Evolutionary conservation across 2,888 invertebrate genomes (phyloP), one percentile per base, ranked within the genome.

Genomic region (Lasioglossum lativentre): DNA sequence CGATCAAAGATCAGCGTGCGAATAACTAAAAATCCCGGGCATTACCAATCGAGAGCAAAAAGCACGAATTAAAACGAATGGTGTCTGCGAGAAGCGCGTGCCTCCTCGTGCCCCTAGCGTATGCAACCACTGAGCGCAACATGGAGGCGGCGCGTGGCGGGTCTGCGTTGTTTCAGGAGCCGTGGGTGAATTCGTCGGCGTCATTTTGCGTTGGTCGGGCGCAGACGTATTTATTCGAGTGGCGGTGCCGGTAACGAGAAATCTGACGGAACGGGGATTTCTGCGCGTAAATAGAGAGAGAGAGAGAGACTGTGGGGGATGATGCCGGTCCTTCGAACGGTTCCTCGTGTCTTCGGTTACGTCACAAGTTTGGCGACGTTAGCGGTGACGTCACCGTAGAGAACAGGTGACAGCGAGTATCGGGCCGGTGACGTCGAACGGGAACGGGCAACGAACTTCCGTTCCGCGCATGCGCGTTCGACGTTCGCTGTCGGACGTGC

Each of bases 391-490:
- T 91, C 90, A 91, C 40, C 16, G 77, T 30, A 72, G 82, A 77
- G n/a, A 91, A 91, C 91, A 91, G 91, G 89, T 91, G 91, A 91
- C 89, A 90, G 80, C 71, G 78, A 78, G 86, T 89, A 89, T 85
- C 34, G 78, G 82, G 72, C 40, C 40, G 38, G 75, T 91, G 91
- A 91, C 91, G 91, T 91, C 90, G 87, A 79, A 77, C 52, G 81
- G 34, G 81, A 83, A 83, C 90, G 90, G 91, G 73, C 90, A 90
- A 90, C 90, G 90, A 90, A 90, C 90, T 83, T 83, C 82, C 52
- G 40, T 68, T 73, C 82, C 74, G 90, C 88, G 90, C 87, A 81
- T 90, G 90, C 90, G 90, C 90, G 75, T 77, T 84, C 47, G 27
- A 72, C 59, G 71, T 66, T 75, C 14, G 27, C 63, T 56, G 63